phyloP scores from a whole-genome alignment of 2,113 vertebrate genomes.

The Natator depressus region DNA sequence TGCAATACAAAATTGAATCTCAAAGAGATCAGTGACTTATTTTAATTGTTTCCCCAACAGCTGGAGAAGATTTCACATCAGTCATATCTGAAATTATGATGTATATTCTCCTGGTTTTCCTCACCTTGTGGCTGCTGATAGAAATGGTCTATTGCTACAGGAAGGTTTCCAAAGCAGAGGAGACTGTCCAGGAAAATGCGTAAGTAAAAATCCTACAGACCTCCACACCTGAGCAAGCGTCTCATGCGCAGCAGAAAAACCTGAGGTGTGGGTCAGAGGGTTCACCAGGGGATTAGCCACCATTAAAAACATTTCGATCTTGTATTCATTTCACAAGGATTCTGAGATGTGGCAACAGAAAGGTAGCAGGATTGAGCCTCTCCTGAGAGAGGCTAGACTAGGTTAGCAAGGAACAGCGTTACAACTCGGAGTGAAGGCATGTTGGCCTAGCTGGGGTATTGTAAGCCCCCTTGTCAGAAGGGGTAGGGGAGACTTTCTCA shows the following conservation, averaged over 20 bases:
- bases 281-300: fast-evolving
- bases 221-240: neutral
- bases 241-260: neutral
- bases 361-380: neutral
- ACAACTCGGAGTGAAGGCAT: neutral
- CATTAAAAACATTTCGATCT: fast-evolving
- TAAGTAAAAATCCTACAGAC: conserved; percentile 79
- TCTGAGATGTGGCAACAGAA: no score
- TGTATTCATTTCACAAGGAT: fast-evolving
- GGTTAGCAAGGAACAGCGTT: fast-evolving
- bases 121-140: conserved; percentile 95
- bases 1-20: no score
- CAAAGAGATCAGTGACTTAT: no score
- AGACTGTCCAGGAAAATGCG: conserved; percentile 90
- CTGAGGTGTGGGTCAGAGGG: neutral
- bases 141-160: conserved; percentile 99
- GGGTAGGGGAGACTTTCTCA: neutral
- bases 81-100: conserved; percentile 98
- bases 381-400: fast-evolving
- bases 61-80: conserved; percentile 84
- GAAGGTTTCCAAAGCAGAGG: conserved; percentile 96
- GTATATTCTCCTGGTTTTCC: conserved; percentile 96
- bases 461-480: fast-evolving
- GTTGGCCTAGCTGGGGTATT: fast-evolving
- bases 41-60: conserved; percentile 71